A percentile compares a stretch with the other conserved stretches of the same genome.
These are phyloP conservation scores for Hozukius guyotensis DNA, from an alignment of 2,797 vertebrate species.

Conservation along the genomic window DNA sequence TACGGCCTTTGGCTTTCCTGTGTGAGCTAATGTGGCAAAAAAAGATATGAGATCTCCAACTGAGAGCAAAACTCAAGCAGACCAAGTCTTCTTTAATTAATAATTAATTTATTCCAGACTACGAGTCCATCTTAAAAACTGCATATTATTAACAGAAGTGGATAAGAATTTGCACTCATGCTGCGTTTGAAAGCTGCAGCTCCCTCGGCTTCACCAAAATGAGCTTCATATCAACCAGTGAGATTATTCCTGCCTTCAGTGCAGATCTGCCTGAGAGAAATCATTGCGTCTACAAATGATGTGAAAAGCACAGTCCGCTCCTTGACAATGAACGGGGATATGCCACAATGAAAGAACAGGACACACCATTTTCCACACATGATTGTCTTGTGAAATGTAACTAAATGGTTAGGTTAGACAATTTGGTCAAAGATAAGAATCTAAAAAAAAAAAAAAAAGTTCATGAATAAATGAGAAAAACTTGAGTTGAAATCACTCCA, in stretches of 20 bases:
- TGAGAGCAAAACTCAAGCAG: background rate
- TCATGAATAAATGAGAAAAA: background rate
- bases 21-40: background rate
- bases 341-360: background rate
- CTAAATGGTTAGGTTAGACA: background rate
- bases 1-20: background rate
- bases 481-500: background rate
- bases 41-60: background rate
- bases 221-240: background rate
- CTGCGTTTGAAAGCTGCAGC: background rate
- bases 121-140: background rate
- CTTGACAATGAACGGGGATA: background rate
- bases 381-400: background rate
- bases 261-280: conserved; percentile 28
- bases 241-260: conserved; percentile 16
- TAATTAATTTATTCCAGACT: background rate
- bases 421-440: background rate
- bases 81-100: background rate
- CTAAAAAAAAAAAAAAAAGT: background rate
- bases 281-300: conserved; percentile 12
- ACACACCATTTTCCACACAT: background rate
- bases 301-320: background rate
- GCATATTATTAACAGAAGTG: background rate
- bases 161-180: background rate
- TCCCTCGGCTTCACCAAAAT: background rate